phyloP scores from a whole-genome alignment of 2,113 vertebrate genomes.

The Calonectris borealis region DNA sequence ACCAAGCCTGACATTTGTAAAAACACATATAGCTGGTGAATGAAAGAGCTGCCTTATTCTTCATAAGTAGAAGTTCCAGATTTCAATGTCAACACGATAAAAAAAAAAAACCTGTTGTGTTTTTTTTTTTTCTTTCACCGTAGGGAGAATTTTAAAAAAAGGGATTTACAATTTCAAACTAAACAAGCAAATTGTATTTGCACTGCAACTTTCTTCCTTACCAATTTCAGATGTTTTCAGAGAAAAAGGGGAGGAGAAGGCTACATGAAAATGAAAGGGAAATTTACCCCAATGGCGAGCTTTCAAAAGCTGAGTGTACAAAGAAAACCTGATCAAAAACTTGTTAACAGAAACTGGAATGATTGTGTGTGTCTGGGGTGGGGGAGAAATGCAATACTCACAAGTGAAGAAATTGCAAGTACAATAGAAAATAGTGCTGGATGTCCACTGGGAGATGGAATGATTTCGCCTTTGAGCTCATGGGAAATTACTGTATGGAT shows the following conservation, averaged over 20 bases:
- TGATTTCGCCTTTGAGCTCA: constrained; percentile 19
- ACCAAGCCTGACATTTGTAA: constrained; percentile 12
- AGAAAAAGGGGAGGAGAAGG: not conserved
- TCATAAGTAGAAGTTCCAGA: not conserved
- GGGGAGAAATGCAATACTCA: not conserved
- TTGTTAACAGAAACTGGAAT: constrained; percentile 12
- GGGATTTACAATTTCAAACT: not conserved
- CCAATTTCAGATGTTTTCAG: not conserved
- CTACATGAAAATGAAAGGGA: constrained; percentile 21
- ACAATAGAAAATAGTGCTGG: constrained; percentile 18
- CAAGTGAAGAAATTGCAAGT: not conserved
- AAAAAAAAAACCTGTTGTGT: not conserved
- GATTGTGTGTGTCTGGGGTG: not conserved
- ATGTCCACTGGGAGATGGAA: not conserved
- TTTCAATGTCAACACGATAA: constrained; percentile 16
- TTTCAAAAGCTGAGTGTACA: constrained; percentile 18
- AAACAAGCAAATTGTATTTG: constrained; percentile 12
- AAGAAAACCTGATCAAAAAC: constrained; percentile 38
- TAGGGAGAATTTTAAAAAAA: not conserved
- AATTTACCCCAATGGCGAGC: not conserved
- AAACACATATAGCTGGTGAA: not conserved
- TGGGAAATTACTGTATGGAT: constrained; percentile 22
- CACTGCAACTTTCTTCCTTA: not conserved
- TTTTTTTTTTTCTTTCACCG: not conserved
- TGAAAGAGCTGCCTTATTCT: not conserved